phyloP scores from a whole-genome alignment of 2,888 invertebrate genomes.

The Trissolcus brochymenae region DNA sequence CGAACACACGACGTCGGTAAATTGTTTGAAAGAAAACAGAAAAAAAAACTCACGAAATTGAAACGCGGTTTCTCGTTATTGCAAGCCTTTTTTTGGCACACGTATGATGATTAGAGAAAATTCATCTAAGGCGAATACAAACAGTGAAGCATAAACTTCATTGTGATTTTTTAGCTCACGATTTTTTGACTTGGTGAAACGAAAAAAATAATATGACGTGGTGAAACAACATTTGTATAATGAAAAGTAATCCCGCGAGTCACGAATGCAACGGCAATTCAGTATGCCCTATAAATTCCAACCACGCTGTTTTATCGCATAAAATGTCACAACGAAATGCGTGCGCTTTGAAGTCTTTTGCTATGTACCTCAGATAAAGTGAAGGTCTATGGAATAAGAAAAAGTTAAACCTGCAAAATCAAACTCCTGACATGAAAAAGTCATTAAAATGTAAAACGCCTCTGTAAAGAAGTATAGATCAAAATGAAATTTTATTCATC shows the following conservation, averaged over 20 bases:
- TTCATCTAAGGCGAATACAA: slow-evolving; percentile 13
- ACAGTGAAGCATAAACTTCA: background rate
- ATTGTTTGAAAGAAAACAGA: background rate
- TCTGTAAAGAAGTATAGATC: too few relatives aligned
- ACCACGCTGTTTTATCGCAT: slow-evolving; percentile 26
- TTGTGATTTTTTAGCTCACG: slow-evolving; percentile 12
- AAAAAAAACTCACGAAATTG: background rate
- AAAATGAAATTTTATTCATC: too few relatives aligned
- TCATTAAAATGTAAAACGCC: too few relatives aligned
- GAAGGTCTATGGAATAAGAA: background rate
- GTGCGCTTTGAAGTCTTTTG: slow-evolving; percentile 17
- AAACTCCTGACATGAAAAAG: too few relatives aligned
- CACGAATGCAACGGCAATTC: slow-evolving; percentile 33
- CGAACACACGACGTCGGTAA: background rate
- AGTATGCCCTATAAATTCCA: slow-evolving; percentile 28
- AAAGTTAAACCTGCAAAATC: background rate
- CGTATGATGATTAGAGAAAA: slow-evolving; percentile 2
- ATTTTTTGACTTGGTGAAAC: slow-evolving; percentile 1
- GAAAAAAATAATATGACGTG: background rate
- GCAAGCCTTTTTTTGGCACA: background rate
- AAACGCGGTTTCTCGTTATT: background rate
- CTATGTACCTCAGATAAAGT: slow-evolving; percentile 1
- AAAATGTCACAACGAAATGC: slow-evolving; percentile 25
- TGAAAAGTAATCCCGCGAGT: slow-evolving; percentile 31
- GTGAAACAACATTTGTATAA: background rate